Evolutionary conservation across 2,113 vertebrate genomes (phyloP), one percentile per base, ranked within the genome.

Genomic region (Coregonus clupeaformis): DNA sequence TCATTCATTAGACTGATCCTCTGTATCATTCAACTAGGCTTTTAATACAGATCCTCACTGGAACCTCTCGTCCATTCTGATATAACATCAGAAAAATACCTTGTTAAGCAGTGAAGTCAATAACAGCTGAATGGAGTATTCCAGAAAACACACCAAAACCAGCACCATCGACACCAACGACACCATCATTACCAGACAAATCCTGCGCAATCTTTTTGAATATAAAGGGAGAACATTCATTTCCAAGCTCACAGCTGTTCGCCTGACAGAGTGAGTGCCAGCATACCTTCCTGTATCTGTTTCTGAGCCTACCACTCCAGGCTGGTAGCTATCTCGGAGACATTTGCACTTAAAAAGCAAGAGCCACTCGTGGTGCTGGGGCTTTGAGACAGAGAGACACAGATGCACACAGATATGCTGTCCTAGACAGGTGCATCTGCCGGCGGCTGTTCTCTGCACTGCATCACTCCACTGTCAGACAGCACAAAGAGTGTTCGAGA

Each of bases 401-500:
- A 29, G 75, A 82, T 76, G 80, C 76, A 83, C 77, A 85, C 80
- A 85, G 29, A 25, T 62, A 80, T 79, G 80, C 83, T 77, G 83
- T 85, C 84, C 80, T 76, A 81, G 71, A 42, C 57, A 62, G 59
- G 62, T 66, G 62, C 63, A 77, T 74, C 76, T 42, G 88, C 69
- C 80, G 87, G 86, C 65, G 80, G 85, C 84, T 89, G 81, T 78
- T 80, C 86, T 88, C 87, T 82, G 91, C 91, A 92, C 86, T 89
- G 86, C 86, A 16, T 16, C 47, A 49, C 47, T 49, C 47, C 84
- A 85, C 77, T 80, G 77, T 82, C 85, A 92, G 87, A 91, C 90
- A 91, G 91, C 90, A 89, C 80, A 83, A 80, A 85, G 85, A 91
- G 86, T 82, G 87, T 83, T 90, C 85, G 81, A 84, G 77, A 81